Evolutionary conservation across 1,140 invertebrate species (phyloP).

Genomic region (Drosophila pruinosa): DNA sequence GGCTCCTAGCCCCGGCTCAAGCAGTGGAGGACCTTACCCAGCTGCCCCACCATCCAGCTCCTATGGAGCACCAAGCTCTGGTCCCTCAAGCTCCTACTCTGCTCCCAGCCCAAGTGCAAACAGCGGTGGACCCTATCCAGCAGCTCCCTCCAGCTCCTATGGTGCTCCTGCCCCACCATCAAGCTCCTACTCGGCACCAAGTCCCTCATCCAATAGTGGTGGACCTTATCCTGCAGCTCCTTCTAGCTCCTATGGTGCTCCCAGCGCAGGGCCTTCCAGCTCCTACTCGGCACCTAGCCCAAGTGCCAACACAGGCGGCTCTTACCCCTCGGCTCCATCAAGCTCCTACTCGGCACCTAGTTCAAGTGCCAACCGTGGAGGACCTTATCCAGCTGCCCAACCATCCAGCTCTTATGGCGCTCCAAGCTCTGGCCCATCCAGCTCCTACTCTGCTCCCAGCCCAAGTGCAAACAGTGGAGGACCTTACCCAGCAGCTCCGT

Average conservation of each 20-base stretch:
- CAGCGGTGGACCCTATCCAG: slow-evolving; percentile 30
- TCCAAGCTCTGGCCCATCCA: slow-evolving; percentile 36
- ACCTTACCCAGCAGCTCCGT: slow-evolving; percentile 50
- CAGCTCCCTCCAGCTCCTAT: slow-evolving; percentile 49
- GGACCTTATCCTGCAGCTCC: slow-evolving; percentile 5
- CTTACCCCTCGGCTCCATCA: slow-evolving; percentile 48
- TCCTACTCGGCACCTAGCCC: slow-evolving; percentile 53
- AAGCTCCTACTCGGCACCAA: slow-evolving; percentile 50
- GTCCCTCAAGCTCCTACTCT: slow-evolving; percentile 48
- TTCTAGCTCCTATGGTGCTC: slow-evolving; percentile 21
- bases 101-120: slow-evolving; percentile 24
- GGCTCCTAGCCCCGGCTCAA: slow-evolving; percentile 24
- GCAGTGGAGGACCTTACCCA: slow-evolving; percentile 43
- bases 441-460: slow-evolving; percentile 13
- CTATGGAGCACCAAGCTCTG: slow-evolving; percentile 27
- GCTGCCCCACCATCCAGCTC: slow-evolving; percentile 42
- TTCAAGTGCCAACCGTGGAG: slow-evolving; percentile 19
- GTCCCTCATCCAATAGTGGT: not conserved
- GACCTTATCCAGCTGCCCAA: slow-evolving; percentile 31
- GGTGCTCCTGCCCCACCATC: slow-evolving; percentile 40
- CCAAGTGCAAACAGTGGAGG: slow-evolving; percentile 29
- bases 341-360: slow-evolving; percentile 48
- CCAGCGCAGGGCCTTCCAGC: slow-evolving; percentile 18
- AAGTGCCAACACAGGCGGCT: slow-evolving; percentile 36
- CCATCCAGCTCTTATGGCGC: slow-evolving; percentile 34